A percentile compares a stretch with the other conserved stretches of the same genome.
These are phyloP conservation scores for Oplegnathus fasciatus DNA, from an alignment of 2,113 vertebrate species.

Conservation along the genomic window DNA sequence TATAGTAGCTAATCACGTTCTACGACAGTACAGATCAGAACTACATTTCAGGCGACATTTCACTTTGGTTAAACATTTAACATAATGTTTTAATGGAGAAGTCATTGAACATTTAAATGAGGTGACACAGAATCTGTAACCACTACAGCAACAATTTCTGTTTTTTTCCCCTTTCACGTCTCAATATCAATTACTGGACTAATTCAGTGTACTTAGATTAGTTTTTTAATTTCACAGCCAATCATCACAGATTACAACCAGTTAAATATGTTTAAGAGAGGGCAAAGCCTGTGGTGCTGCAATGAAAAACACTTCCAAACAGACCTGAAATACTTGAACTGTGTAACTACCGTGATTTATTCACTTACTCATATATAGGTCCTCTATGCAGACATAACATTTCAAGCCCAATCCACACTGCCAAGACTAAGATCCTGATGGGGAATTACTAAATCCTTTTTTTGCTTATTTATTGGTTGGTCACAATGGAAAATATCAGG, in stretches of 20 bases:
- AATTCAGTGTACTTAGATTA: not conserved
- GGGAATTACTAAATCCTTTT: not conserved
- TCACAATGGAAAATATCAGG: not conserved
- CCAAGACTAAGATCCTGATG: not conserved
- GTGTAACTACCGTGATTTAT: too few relatives aligned
- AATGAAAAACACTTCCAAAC: too few relatives aligned
- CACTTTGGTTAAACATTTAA: conserved; percentile 36
- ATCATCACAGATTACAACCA: too few relatives aligned
- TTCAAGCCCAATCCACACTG: not conserved
- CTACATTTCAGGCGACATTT: not conserved
- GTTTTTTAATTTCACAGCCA: not conserved
- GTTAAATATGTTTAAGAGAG: too few relatives aligned
- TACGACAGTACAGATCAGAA: not conserved
- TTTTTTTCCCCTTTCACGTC: too few relatives aligned
- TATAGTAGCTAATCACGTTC: not conserved
- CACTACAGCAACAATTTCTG: too few relatives aligned
- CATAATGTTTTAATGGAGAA: not conserved
- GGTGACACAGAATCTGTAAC: too few relatives aligned
- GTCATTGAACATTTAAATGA: not conserved
- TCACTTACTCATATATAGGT: too few relatives aligned
- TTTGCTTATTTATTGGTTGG: not conserved
- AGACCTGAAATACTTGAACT: too few relatives aligned
- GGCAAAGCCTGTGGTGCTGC: too few relatives aligned
- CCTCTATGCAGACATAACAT: too few relatives aligned
- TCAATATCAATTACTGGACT: too few relatives aligned